phyloP scores from a whole-genome alignment of 2,797 vertebrate genomes.

The Macrochelys suwanniensis region DNA sequence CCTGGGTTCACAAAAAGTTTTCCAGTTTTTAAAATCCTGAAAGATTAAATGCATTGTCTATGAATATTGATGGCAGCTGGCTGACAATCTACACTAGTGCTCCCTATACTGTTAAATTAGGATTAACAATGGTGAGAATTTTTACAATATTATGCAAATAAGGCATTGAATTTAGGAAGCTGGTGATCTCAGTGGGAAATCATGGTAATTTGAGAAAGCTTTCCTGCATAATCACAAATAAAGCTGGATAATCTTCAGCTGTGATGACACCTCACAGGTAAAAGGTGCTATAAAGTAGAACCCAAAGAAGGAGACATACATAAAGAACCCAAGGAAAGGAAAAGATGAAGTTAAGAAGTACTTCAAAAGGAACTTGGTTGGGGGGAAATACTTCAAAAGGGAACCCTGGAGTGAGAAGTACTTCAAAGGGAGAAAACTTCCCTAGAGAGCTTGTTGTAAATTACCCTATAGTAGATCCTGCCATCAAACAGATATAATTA shows the following conservation, averaged over 20 bases:
- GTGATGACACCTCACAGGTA: not conserved
- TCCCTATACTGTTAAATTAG: not conserved
- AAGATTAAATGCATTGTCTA: not conserved
- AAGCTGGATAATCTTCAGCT: constrained; percentile 37
- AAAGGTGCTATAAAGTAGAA: constrained; percentile 53
- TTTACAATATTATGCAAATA: not conserved
- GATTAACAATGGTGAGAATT: not conserved
- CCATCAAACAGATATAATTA: constrained; percentile 71
- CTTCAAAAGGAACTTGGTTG: constrained; percentile 69
- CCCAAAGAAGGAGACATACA: not conserved
- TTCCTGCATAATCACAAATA: not conserved
- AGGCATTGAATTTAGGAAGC: not conserved
- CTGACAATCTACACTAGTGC: not conserved
- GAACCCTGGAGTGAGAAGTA: constrained; percentile 59
- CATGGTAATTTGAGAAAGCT: constrained; percentile 33
- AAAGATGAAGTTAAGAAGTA: not conserved
- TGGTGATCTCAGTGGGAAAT: not conserved
- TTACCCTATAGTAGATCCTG: constrained; percentile 55
- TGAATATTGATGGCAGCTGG: not conserved
- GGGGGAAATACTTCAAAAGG: constrained; percentile 70
- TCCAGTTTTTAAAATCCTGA: constrained; percentile 34
- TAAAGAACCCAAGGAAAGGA: constrained; percentile 23
- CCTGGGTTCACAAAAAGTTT: constrained; percentile 34
- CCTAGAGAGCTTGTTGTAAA: constrained; percentile 58
- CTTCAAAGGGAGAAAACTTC: constrained; percentile 65